Evolutionary conservation across 2,888 invertebrate species (phyloP), one percentile per base, ranked within the genome.

Genomic region (Oeneis ivallda): DNA sequence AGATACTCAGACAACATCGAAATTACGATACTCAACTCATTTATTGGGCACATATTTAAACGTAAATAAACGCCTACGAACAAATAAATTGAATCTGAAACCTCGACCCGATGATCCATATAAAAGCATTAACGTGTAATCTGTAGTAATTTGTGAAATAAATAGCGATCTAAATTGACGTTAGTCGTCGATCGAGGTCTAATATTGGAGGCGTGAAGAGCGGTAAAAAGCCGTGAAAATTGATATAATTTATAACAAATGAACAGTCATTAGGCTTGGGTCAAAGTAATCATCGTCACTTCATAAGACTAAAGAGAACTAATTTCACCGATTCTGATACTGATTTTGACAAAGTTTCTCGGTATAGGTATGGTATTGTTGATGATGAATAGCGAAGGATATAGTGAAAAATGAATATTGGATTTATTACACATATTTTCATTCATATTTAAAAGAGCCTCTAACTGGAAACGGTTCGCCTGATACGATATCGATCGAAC

Each of bases 221-320:
- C 64, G 52, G 60, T 34, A 60, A 45, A 61, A 62, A n/a, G n/a
- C 50, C 34, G 61, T 54, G 53, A 68, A 61, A 66, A 63, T 61
- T 58, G 66, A 66, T 50, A 63, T 39, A 64, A 26, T 66, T 64
- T 60, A 26, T 26, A 66, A 63, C 66, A 60, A 63, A 70, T 66
- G 64, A 63, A 62, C 62, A 52, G 58, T 61, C 68, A 71, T 71
- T 71, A 65, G 56, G 60, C 57, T 47, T 60, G 63, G 62, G 63
- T 64, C 64, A 68, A 65, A 53, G 53, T 56, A 61, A 64, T 59
- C 26, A 54, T 43, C 47, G 43, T 13, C 39, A 54, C 39, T 39
- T 39, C n/a, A 54, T 17, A 10, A 17, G 56, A 26, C 9, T 15
- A 47, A 47, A 15, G 6, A 19, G 11, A 17, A 19, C 13, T 56